Evolutionary conservation across 2,797 vertebrate genomes (phyloP).

Genomic region (Channa striata): DNA sequence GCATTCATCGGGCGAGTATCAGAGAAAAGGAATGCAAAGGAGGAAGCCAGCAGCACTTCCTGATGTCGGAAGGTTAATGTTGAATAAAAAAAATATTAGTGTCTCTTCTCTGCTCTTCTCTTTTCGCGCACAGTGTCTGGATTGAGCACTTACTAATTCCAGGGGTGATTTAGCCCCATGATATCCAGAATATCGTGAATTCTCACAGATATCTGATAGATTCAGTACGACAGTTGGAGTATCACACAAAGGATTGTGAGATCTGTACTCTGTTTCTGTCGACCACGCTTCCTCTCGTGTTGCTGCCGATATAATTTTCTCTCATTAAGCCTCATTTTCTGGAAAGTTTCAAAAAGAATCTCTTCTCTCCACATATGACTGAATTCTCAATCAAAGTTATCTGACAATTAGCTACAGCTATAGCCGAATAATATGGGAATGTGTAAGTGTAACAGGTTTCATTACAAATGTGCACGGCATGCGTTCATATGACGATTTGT

Average conservation of each 20-base stretch:
- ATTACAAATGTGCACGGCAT: constrained; percentile 16
- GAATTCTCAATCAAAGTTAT: too few species aligned
- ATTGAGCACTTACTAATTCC: not conserved
- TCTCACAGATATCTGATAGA: too few species aligned
- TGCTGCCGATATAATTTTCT: not conserved
- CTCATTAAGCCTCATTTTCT: too few species aligned
- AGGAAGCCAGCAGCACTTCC: constrained; percentile 30
- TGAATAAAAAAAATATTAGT: constrained; percentile 16
- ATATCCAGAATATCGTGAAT: too few species aligned
- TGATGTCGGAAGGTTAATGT: constrained; percentile 38
- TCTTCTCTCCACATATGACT: too few species aligned
- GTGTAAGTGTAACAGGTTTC: not conserved
- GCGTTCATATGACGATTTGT: constrained; percentile 4
- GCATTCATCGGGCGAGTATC: constrained; percentile 42
- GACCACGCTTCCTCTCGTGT: not conserved
- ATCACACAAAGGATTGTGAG: too few species aligned
- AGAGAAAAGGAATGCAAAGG: constrained; percentile 46
- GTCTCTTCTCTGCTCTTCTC: constrained; percentile 7
- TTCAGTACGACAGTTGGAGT: too few species aligned
- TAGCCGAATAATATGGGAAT: not conserved
- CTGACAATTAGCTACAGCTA: too few species aligned
- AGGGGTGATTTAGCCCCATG: not conserved
- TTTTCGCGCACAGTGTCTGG: constrained; percentile 1
- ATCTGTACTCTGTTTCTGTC: too few species aligned
- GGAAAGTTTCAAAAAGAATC: too few species aligned